These are phyloP conservation scores for Mystacides longicornis DNA, from an alignment of 2,888 invertebrate species.

Conservation along the genomic window DNA sequence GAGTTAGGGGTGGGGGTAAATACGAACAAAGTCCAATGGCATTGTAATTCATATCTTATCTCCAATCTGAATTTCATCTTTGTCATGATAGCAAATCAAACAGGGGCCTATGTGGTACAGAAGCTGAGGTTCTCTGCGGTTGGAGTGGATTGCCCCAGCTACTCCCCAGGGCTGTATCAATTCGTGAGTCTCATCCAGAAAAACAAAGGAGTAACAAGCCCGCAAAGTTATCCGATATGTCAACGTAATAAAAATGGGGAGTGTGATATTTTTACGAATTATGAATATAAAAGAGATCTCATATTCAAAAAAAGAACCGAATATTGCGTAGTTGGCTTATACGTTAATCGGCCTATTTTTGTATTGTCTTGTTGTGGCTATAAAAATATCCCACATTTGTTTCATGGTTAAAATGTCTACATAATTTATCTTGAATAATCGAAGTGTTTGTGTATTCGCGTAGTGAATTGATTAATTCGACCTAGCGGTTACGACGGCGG, in stretches of 20 bases:
- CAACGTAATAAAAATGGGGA: slow-evolving; percentile 24
- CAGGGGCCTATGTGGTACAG: neutral
- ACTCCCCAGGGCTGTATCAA: slow-evolving; percentile 7
- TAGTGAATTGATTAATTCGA: no score
- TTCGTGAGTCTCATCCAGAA: slow-evolving; percentile 7
- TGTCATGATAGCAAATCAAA: slow-evolving; percentile 8
- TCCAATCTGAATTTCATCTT: slow-evolving; percentile 16
- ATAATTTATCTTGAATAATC: no score
- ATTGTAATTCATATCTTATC: slow-evolving; percentile 16
- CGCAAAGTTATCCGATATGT: slow-evolving; percentile 23
- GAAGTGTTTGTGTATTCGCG: no score
- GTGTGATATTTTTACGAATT: slow-evolving; percentile 27
- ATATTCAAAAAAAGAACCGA: slow-evolving; percentile 15
- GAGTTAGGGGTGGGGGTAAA: no score
- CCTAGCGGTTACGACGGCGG: no score
- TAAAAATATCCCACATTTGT: no score
- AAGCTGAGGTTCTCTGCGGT: neutral
- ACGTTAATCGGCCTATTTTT: no score
- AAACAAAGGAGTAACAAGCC: slow-evolving; percentile 20
- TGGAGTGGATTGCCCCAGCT: no score
- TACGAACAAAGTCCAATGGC: no score
- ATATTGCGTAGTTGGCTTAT: no score
- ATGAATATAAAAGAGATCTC: slow-evolving; percentile 24
- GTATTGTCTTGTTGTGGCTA: no score
- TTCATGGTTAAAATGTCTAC: no score